phyloP scores from a whole-genome alignment of 53 echinoderm and acorn worm species.

The Pentamera pediparva region DNA sequence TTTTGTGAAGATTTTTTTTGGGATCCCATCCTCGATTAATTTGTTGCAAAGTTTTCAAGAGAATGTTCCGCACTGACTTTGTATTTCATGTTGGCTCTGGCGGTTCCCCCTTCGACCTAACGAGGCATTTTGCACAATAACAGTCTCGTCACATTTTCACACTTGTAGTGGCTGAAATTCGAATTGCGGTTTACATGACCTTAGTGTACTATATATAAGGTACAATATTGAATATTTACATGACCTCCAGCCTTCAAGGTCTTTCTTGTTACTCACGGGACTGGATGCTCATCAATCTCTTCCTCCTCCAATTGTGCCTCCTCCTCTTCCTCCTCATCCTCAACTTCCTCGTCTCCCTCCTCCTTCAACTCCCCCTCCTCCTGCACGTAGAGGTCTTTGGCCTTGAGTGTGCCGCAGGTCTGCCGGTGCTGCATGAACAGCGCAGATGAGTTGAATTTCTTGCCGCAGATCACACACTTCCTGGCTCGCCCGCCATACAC shows the following conservation, averaged over 20 bases:
- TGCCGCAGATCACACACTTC: constrained; percentile 76
- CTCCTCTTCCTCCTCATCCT: constrained; percentile 30
- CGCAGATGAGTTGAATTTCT: constrained; percentile 61
- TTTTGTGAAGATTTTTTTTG: no score
- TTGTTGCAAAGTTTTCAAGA: no score
- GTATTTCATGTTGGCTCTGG: no score
- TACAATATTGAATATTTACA: neutral
- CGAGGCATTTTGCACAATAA: no score
- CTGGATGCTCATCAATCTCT: neutral
- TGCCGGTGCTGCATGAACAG: constrained; percentile 90
- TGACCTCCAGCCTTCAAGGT: neutral
- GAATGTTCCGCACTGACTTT: no score
- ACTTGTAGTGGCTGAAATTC: no score
- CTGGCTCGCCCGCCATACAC: constrained; percentile 59
- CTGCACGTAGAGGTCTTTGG: constrained; percentile 48
- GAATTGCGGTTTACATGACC: no score
- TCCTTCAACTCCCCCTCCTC: constrained; percentile 54
- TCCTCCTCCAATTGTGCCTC: constrained; percentile 7
- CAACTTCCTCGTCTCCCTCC: constrained; percentile 43
- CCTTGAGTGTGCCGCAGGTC: constrained; percentile 54
- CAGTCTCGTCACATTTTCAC: no score
- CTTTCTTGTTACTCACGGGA: neutral
- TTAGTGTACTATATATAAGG: no score
- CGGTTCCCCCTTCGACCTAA: no score
- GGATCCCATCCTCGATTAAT: no score